These are phyloP conservation scores for Drosophila tripunctata DNA, from an alignment of 2,888 invertebrate species.

Conservation along the genomic window DNA sequence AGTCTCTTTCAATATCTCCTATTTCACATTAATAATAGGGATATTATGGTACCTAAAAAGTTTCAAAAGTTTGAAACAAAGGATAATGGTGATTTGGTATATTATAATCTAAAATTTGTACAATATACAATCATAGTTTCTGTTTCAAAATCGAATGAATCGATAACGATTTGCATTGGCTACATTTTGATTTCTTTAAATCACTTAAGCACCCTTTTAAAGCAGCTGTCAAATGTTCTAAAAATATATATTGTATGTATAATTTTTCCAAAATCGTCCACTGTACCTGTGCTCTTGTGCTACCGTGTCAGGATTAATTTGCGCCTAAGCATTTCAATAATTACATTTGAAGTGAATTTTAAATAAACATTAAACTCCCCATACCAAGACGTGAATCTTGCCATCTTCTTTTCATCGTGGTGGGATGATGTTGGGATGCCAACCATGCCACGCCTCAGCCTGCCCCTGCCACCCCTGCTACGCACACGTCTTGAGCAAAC, in stretches of 20 bases:
- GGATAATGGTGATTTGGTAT: no score
- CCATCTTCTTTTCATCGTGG: slow-evolving; percentile 1
- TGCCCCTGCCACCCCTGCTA: neutral
- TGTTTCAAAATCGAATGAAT: no score
- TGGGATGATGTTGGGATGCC: neutral
- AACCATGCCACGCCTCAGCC: neutral
- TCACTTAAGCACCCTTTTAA: neutral
- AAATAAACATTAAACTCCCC: slow-evolving; percentile 31
- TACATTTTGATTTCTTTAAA: no score
- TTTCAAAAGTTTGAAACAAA: no score
- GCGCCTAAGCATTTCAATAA: slow-evolving; percentile 38
- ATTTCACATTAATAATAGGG: no score
- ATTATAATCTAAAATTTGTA: no score
- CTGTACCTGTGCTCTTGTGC: neutral
- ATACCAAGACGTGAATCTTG: neutral
- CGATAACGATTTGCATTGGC: no score
- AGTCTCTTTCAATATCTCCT: no score
- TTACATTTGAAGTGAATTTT: slow-evolving; percentile 45
- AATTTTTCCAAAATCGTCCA: neutral
- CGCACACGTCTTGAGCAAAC: slow-evolving; percentile 11
- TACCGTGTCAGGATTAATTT: slow-evolving; percentile 26
- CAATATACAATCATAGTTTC: no score
- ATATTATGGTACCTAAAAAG: no score
- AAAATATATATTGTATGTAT: neutral
- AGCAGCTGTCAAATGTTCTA: neutral